Evolutionary conservation across 1,140 invertebrate genomes (phyloP), one percentile per base, ranked within the genome.

Genomic region (Goniozus legneri): DNA sequence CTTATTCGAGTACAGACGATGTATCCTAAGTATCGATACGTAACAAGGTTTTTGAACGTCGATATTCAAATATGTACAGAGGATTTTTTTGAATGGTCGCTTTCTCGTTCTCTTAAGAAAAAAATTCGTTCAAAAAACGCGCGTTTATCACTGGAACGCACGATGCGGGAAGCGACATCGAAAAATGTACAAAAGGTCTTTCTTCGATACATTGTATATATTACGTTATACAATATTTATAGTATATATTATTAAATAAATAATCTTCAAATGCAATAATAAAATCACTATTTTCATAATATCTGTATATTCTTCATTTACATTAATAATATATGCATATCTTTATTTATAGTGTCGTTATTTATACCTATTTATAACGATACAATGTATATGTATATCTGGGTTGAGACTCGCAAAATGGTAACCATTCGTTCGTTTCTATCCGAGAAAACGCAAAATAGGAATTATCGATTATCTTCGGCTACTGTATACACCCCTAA

Each of bases 261-360:
- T 72, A 74, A 71, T 71, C 68, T 72, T 68, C 61, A 71, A 57
- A 74, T 71, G 62, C 62, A 53, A 71, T 74, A 72, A 74, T 73
- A 74, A 72, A 71, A 63, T 73, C 48, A 60, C 59, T 64, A 67
- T 64, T 50, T 62, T 39, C 50, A 44, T 61, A 44, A 57, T 59
- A 54, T 47, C 45, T 64, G 27, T 48, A 30, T 53, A 18, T 46
- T 27, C 18, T 52, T 24, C 47, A 42, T 47, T 30, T 58, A 55
- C 24, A 16, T 32, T 22, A 27, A 31, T 46, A 46, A 19, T 44
- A 53, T 51, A 39, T 56, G 30, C 58, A 48, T 60, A 47, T 61
- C 48, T 36, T 59, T 62, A 63, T 60, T 60, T 56, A 58, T 64
- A 65, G 44, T 30, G 47, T 59, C 41, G 55, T 50, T 59, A 60